Conservation (phyloP, 2,113 vertebrate species). For the Daubentonia madagascariensis region DNA sequence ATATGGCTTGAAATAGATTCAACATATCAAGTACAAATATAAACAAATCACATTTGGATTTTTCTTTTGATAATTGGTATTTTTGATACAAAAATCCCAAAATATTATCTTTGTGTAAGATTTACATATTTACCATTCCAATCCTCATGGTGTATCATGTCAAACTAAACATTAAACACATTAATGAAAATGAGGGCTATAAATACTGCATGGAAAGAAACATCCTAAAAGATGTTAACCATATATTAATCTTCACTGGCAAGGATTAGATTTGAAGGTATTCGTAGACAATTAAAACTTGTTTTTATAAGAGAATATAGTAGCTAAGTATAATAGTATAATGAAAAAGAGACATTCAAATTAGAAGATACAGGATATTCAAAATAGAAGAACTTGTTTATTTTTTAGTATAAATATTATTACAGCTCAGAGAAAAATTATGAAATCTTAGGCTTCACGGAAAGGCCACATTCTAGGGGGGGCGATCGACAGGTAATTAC, state of each 20-base stretch:
- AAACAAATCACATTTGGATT: not conserved
- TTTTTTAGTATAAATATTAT: not conserved
- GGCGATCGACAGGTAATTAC: no score
- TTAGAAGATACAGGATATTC: not conserved
- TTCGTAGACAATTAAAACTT: not conserved
- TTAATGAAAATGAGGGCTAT: not conserved
- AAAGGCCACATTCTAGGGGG: not conserved
- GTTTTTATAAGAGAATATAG: not conserved
- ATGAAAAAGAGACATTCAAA: not conserved
- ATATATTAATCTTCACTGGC: not conserved
- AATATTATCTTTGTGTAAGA: not conserved
- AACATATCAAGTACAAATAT: not conserved
- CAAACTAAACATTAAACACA: not conserved
- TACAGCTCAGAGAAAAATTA: not conserved
- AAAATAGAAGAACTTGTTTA: not conserved
- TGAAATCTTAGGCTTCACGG: not conserved
- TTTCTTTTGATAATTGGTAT: not conserved
- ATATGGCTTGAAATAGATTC: not conserved
- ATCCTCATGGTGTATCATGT: not conserved
- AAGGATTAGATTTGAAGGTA: not conserved
- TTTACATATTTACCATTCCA: not conserved
- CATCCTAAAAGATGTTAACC: not conserved
- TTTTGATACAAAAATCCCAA: not conserved
- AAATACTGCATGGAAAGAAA: not conserved
- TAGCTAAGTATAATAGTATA: not conserved